These are phyloP conservation scores for Hipparchia semele DNA, from an alignment of 2,888 invertebrate species.

Conservation along the genomic window DNA sequence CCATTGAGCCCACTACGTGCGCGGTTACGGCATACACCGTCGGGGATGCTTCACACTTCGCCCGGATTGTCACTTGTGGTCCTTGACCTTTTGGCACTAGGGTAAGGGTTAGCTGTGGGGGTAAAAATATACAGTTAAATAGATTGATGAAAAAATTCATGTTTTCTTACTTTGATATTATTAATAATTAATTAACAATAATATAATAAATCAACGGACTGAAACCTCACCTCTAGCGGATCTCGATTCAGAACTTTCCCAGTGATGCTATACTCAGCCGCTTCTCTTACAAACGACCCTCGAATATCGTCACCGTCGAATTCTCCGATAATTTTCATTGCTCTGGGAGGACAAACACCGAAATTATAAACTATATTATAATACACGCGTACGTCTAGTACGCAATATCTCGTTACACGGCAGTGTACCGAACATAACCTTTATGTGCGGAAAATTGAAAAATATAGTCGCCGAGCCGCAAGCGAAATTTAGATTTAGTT, in stretches of 20 bases:
- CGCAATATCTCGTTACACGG: too few relatives aligned
- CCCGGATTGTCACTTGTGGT: slow-evolving; percentile 56
- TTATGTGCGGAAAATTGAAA: too few relatives aligned
- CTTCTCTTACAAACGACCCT: slow-evolving; percentile 68
- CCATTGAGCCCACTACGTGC: slow-evolving; percentile 57
- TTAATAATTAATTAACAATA: too few relatives aligned
- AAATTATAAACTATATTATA: neutral
- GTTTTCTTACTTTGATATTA: too few relatives aligned
- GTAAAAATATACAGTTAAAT: neutral
- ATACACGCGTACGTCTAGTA: too few relatives aligned
- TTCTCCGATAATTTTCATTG: slow-evolving; percentile 70
- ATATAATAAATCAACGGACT: neutral
- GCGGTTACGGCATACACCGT: slow-evolving; percentile 59
- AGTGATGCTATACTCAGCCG: slow-evolving; percentile 64
- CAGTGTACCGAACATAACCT: too few relatives aligned
- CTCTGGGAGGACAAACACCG: slow-evolving; percentile 48
- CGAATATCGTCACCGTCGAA: slow-evolving; percentile 66
- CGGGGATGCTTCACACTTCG: slow-evolving; percentile 54
- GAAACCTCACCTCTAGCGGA: slow-evolving; percentile 65
- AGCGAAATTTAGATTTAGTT: too few relatives aligned
- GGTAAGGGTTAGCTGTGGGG: slow-evolving; percentile 59
- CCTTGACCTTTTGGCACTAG: slow-evolving; percentile 69
- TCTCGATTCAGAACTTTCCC: slow-evolving; percentile 66
- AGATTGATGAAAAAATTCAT: too few relatives aligned
- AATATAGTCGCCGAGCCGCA: too few relatives aligned